Base-by-base conservation (phyloP, 2,888 invertebrate species). In the Dryocosmus kuriphilus region DNA sequence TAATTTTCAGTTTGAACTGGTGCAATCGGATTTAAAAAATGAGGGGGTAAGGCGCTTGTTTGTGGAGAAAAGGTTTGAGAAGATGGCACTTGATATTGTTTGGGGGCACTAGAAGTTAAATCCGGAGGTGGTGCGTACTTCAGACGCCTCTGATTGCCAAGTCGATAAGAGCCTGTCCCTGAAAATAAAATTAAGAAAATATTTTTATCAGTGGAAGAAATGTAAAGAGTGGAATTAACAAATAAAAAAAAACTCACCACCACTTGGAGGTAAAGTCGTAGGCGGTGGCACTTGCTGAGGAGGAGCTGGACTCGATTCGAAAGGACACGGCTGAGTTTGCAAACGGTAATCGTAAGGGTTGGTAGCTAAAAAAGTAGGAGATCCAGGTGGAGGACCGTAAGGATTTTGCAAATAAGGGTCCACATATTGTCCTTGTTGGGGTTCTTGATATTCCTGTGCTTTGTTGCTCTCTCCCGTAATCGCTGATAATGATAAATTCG, bases 121-220 rank as follows among this genome's bases (percentile, higher is more conserved):
- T 96, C 96, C 0, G 97, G 97, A 85, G 96, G 94, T 86, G 95
- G 96, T 0, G 96, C 97, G 90, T 97, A 97, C 6, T 94, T 92
- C 86, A 96, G 95, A 89, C 95, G 95, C 85, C 94, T 94, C 85
- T 94, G 94, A 6, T 94, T 94, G 0, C 94, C 92, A 77, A 96
- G 93, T 51, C 96, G 93, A 90, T 95, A 97, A 60, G 90, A 90
- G 27, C 84, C 83, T 1, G 84, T 57, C 32, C 88, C 90, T 89
- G 79, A 9, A 85, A 87, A 35, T 16, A 41, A 41, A 60, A 27
- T 11, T 3, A 11, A 55, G 8, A 3, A 55, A 55, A 22, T 55
- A 16, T 46, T 24, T 24, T 27, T 1, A 16, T 55, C 22, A 11
- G 11, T 22, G 22, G 3, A 3, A 38, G 63, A 1, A 38, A 55